Evolutionary conservation across 1,140 invertebrate species (phyloP).

Genomic region (Magallana angulata): DNA sequence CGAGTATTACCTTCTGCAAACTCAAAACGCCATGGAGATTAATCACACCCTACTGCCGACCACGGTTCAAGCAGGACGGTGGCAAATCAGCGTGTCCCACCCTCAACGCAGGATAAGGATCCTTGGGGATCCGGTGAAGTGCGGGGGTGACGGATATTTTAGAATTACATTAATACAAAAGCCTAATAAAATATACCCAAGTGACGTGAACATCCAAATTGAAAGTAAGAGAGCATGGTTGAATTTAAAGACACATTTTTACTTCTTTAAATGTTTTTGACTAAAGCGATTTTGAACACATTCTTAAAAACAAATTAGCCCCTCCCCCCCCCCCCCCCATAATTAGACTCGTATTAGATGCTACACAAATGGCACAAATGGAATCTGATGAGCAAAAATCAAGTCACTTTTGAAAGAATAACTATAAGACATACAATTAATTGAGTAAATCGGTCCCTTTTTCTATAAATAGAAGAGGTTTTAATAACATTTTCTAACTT

Average conservation of each 20-base stretch:
- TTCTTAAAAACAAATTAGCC: too few relatives aligned
- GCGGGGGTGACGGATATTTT: not conserved
- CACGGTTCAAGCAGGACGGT: not conserved
- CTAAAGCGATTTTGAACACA: not conserved
- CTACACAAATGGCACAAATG: too few relatives aligned
- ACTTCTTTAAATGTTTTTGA: not conserved
- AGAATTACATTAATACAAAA: not conserved
- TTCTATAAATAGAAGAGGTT: too few relatives aligned
- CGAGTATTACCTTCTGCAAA: not conserved
- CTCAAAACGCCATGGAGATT: not conserved
- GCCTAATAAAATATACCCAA: not conserved
- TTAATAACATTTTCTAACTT: too few relatives aligned
- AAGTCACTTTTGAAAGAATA: too few relatives aligned
- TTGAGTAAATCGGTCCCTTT: too few relatives aligned
- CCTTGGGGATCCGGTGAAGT: not conserved
- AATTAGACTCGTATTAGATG: too few relatives aligned
- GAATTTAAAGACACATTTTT: not conserved
- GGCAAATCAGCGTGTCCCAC: not conserved
- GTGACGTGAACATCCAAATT: not conserved
- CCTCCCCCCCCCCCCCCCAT: too few relatives aligned
- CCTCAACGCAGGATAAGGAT: not conserved
- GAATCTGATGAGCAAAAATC: too few relatives aligned
- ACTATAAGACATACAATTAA: too few relatives aligned
- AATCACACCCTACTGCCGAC: not conserved
- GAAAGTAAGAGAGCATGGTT: not conserved